Percentiles rank a stretch among this genome's conserved stretches.
Conservation (phyloP, 2,888 invertebrate species). For the Apomyelois bistriatella region DNA sequence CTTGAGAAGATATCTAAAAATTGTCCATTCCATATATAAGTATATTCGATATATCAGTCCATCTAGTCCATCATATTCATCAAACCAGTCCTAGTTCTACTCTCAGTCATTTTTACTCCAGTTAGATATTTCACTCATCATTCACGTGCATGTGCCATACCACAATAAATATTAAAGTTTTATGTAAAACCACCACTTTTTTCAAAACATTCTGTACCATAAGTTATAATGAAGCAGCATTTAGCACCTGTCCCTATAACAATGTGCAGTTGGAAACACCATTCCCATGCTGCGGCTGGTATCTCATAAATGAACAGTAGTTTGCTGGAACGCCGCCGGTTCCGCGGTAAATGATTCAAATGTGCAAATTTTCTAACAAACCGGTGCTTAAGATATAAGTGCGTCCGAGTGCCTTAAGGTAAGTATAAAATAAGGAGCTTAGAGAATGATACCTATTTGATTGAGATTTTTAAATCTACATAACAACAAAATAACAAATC, state of each 20-base stretch:
- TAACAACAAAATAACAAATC: no score
- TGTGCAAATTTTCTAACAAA: conserved; percentile 10
- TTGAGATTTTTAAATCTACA: no score
- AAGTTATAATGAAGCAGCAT: background rate
- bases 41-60: no score
- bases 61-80: no score
- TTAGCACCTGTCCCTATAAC: background rate
- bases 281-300: background rate
- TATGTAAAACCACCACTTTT: no score
- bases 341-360: conserved; percentile 5
- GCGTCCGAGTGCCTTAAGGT: background rate
- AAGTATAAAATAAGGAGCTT: background rate
- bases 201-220: background rate
- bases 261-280: conserved; percentile 3
- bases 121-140: no score
- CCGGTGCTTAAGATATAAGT: conserved; percentile 6
- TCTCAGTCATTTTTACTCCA: no score
- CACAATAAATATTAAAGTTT: no score
- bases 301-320: conserved; percentile 6
- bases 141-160: no score
- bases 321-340: conserved; percentile 7
- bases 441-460: background rate
- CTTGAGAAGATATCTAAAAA: no score
- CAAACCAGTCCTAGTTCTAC: no score
- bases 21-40: no score